phyloP scores from a whole-genome alignment of 2,113 vertebrate genomes.

The Equus quagga region DNA sequence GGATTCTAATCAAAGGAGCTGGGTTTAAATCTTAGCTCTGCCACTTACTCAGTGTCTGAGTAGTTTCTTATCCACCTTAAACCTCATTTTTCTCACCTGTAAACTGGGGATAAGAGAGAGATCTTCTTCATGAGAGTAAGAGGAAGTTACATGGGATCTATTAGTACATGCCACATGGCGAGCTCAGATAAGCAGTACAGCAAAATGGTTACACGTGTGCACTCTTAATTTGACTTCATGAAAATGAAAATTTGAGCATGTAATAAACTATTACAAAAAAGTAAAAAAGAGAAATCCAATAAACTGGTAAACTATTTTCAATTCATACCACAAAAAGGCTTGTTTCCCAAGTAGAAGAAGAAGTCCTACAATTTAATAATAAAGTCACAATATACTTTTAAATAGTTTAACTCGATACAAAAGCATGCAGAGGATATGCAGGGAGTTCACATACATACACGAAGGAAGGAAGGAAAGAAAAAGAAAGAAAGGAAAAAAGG shows the following conservation, averaged over 20 bases:
- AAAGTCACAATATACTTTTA: slow-evolving; percentile 22
- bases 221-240: neutral
- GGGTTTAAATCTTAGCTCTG: neutral
- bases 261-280: neutral
- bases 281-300: neutral
- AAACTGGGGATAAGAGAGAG: neutral
- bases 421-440: neutral
- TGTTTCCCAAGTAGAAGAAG: neutral
- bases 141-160: neutral
- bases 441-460: neutral
- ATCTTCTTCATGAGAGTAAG: neutral
- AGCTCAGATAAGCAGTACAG: neutral
- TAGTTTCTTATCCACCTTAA: neutral
- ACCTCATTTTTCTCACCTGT: neutral
- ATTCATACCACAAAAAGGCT: neutral
- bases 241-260: neutral
- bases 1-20: neutral
- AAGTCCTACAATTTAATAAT: neutral
- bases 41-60: neutral
- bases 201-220: neutral
- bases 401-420: neutral
- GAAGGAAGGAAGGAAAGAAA: too few species aligned
- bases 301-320: neutral
- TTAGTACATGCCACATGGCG: neutral
- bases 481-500: neutral